A percentile compares a stretch with the other conserved stretches of the same genome.
Evolutionary conservation across 2,888 invertebrate genomes (phyloP).

Genomic region (Diarsia brunnea): DNA sequence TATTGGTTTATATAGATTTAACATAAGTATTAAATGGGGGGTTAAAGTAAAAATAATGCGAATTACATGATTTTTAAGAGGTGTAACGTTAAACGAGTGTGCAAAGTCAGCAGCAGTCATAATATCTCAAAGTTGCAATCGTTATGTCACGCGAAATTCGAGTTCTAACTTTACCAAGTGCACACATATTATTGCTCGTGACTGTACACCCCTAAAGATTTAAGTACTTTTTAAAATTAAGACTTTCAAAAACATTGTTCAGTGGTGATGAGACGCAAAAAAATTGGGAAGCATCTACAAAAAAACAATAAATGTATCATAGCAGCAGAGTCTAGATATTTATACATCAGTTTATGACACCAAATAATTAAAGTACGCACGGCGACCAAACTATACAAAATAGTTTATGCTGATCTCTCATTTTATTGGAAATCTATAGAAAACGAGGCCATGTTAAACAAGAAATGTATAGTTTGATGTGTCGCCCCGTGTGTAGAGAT

Average conservation of each 20-base stretch:
- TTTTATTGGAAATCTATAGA: too few relatives aligned
- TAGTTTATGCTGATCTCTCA: too few relatives aligned
- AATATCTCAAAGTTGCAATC: too few relatives aligned
- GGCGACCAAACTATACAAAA: too few relatives aligned
- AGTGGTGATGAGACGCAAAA: conserved; percentile 1
- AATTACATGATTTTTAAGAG: neutral
- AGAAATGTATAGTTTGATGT: too few relatives aligned
- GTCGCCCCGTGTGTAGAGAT: neutral
- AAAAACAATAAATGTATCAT: conserved; percentile 11
- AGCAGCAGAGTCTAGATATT: conserved; percentile 30
- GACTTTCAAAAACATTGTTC: neutral
- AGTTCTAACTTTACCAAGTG: too few relatives aligned
- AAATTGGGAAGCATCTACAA: conserved; percentile 16
- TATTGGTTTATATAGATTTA: conserved; percentile 37
- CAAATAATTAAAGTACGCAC: conserved; percentile 40
- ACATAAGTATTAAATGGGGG: neutral
- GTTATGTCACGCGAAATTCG: too few relatives aligned
- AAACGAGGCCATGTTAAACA: too few relatives aligned
- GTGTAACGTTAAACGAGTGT: neutral
- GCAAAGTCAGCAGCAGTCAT: neutral
- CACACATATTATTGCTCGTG: too few relatives aligned
- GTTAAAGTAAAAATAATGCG: neutral
- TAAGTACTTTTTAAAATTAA: neutral
- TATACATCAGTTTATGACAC: conserved; percentile 46
- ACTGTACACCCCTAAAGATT: neutral